A percentile compares a stretch with the other conserved stretches of the same genome.
phyloP scores from a whole-genome alignment of 2,797 vertebrate genomes.

The Uromys caudimaculatus region DNA sequence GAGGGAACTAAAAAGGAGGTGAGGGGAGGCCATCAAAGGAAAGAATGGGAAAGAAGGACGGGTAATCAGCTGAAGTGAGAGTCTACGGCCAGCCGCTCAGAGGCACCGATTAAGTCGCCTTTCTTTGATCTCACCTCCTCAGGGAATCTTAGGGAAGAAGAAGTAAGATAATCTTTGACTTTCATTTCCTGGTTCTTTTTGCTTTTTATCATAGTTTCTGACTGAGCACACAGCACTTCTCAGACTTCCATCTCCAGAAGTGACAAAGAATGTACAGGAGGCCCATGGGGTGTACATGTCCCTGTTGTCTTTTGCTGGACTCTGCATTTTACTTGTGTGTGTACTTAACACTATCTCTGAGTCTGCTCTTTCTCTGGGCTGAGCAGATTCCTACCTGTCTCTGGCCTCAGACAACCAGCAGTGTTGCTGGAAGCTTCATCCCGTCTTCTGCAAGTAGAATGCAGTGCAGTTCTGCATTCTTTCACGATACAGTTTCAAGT shows the following conservation, averaged over 20 bases:
- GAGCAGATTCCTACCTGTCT: not conserved
- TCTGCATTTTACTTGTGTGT: not conserved
- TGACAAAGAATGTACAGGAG: constrained; percentile 21
- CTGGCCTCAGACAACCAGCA: not conserved
- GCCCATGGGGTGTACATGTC: not conserved
- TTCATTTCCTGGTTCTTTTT: not conserved
- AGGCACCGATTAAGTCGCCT: constrained; percentile 8
- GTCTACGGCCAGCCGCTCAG: not conserved
- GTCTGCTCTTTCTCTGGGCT: not conserved
- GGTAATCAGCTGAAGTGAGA: not conserved
- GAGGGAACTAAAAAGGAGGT: not conserved
- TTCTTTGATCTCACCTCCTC: not conserved
- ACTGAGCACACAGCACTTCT: not conserved
- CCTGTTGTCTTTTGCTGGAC: not conserved
- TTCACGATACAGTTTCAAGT: constrained; percentile 27
- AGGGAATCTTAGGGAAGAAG: constrained; percentile 17
- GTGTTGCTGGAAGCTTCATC: constrained; percentile 34
- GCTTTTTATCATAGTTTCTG: constrained; percentile 37
- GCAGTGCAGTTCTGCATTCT: not conserved
- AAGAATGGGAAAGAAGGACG: not conserved
- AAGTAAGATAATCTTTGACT: constrained; percentile 46
- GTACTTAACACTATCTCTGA: not conserved
- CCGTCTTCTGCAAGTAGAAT: constrained; percentile 35
- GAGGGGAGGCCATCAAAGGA: not conserved
- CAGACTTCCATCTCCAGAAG: constrained; percentile 25